A percentile compares a stretch with the other conserved stretches of the same genome.
Evolutionary conservation across 2,797 vertebrate genomes (phyloP).

Genomic region (Hydrocynus forskahlii): DNA sequence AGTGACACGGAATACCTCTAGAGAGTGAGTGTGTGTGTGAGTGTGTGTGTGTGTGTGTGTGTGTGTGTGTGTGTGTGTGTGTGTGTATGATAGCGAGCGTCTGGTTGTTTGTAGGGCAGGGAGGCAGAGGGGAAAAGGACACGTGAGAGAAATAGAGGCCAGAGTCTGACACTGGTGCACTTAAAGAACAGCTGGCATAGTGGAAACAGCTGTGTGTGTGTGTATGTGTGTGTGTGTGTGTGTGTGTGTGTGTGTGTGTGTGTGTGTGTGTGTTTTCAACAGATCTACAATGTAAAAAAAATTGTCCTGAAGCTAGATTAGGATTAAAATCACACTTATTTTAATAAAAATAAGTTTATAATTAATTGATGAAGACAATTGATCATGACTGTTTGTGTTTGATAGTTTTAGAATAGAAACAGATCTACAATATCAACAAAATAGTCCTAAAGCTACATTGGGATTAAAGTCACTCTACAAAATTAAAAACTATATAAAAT

Average conservation of each 20-base stretch:
- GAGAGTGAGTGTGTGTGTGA: slow-evolving; percentile 20
- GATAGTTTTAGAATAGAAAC: too few species aligned
- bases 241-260: too few species aligned
- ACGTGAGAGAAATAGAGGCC: slow-evolving; percentile 34
- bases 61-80: slow-evolving; percentile 13
- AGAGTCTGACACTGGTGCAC: slow-evolving; percentile 9
- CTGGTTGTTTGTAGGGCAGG: slow-evolving; percentile 35
- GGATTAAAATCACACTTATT: too few species aligned
- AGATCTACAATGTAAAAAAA: background rate
- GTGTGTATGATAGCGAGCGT: slow-evolving; percentile 13
- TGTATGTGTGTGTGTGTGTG: too few species aligned
- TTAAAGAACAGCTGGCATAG: slow-evolving; percentile 35
- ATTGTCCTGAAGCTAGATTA: too few species aligned
- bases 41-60: slow-evolving; percentile 1
- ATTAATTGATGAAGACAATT: too few species aligned
- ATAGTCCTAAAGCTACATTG: too few species aligned
- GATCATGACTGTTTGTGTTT: too few species aligned
- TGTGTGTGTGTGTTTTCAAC: background rate
- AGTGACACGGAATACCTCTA: slow-evolving; percentile 18
- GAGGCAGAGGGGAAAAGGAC: slow-evolving; percentile 34
- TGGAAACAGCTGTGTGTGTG: slow-evolving; percentile 2
- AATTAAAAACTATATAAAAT: too few species aligned
- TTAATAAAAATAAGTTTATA: too few species aligned
- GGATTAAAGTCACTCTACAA: too few species aligned
- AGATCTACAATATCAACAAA: too few species aligned